phyloP scores from a whole-genome alignment of 2,797 vertebrate genomes.

The Sebastes nivosus region DNA sequence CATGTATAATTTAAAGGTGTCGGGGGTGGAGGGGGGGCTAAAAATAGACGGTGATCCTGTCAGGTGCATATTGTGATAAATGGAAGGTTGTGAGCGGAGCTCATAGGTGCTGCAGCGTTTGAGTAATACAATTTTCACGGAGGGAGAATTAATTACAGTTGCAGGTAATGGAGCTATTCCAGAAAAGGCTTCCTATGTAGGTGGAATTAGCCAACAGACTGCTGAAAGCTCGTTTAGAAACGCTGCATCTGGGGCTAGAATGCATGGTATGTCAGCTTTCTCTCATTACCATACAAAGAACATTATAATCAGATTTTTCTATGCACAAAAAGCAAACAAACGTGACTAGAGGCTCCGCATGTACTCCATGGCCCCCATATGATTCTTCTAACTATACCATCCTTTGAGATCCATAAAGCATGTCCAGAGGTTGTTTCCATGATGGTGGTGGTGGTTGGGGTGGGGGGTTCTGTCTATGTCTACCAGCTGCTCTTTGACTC shows the following conservation, averaged over 20 bases:
- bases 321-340: background rate
- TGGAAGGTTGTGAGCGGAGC: slow-evolving; percentile 66
- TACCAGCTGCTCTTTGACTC: slow-evolving; percentile 72
- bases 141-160: slow-evolving; percentile 82
- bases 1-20: slow-evolving; percentile 81
- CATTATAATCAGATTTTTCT: slow-evolving; percentile 13
- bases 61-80: slow-evolving; percentile 81
- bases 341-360: background rate
- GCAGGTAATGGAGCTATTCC: slow-evolving; percentile 78
- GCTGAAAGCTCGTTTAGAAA: slow-evolving; percentile 36
- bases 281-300: slow-evolving; percentile 16
- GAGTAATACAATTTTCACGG: slow-evolving; percentile 81
- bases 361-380: background rate
- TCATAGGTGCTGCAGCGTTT: slow-evolving; percentile 72
- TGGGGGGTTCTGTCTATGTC: slow-evolving; percentile 11
- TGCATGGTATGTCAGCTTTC: background rate
- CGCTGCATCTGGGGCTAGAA: slow-evolving; percentile 2
- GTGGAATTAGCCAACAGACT: slow-evolving; percentile 56
- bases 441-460: background rate
- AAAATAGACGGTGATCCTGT: slow-evolving; percentile 80
- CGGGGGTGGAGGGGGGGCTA: slow-evolving; percentile 49
- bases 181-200: slow-evolving; percentile 37
- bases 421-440: slow-evolving; percentile 39
- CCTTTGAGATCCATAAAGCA: slow-evolving; percentile 46
- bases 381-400: slow-evolving; percentile 8